phyloP scores from a whole-genome alignment of 1,140 invertebrate genomes.

The Euborellia annulipes region DNA sequence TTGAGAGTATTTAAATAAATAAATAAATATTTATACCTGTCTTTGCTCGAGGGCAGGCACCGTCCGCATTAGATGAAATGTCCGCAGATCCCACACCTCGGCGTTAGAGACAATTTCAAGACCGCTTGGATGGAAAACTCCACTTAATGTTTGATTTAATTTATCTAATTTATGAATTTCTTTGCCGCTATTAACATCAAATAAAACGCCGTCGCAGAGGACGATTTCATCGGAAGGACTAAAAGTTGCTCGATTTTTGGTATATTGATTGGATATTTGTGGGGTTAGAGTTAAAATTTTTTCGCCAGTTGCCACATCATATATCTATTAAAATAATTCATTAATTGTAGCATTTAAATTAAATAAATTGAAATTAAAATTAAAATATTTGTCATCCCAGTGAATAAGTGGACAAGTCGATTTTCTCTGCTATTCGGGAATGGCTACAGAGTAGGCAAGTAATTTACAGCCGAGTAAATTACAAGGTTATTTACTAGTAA shows the following conservation, averaged over 20 bases:
- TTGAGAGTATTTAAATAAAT: neutral
- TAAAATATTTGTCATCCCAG: too few species aligned
- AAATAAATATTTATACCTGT: conserved; percentile 31
- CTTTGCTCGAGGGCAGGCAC: conserved; percentile 85
- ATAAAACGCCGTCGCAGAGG: conserved; percentile 89
- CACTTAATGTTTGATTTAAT: conserved; percentile 84
- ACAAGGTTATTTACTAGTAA: too few species aligned
- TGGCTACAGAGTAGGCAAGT: too few species aligned
- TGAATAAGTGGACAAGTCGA: too few species aligned
- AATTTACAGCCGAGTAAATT: too few species aligned
- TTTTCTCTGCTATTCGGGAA: too few species aligned
- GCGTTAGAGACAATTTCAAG: conserved; percentile 74
- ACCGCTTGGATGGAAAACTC: conserved; percentile 94
- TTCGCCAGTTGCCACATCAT: conserved; percentile 72
- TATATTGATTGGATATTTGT: conserved; percentile 78
- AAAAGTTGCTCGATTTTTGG: conserved; percentile 85
- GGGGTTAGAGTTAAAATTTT: conserved; percentile 58
- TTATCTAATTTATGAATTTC: conserved; percentile 97
- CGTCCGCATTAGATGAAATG: conserved; percentile 84
- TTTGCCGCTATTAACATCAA: conserved; percentile 76
- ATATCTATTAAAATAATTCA: conserved; percentile 45
- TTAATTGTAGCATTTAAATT: conserved; percentile 9
- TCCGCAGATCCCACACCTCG: conserved; percentile 90
- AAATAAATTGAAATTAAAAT: conserved; percentile 1
- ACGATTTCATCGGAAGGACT: conserved; percentile 86